These are phyloP conservation scores for Rhinella marina DNA, from an alignment of 2,797 vertebrate genomes.

Conservation along the genomic window DNA sequence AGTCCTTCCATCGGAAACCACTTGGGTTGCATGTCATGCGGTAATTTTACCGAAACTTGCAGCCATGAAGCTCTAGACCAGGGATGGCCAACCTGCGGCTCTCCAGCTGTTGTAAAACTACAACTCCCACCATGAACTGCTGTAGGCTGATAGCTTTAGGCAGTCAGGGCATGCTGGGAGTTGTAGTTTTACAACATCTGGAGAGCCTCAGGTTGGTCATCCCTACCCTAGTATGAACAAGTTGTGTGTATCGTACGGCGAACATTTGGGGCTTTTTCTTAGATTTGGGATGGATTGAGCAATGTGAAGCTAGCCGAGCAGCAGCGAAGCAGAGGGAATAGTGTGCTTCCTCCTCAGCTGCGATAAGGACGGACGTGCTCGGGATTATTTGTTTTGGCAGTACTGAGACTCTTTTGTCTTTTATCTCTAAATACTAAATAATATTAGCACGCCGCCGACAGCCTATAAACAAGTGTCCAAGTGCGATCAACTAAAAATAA, in stretches of 20 bases:
- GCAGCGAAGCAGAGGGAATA: background rate
- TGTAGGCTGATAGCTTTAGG: too few species aligned
- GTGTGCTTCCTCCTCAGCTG: constrained; percentile 12
- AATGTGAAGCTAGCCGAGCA: background rate
- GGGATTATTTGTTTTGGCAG: constrained; percentile 36
- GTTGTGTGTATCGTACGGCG: background rate
- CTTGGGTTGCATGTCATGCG: background rate
- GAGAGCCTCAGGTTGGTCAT: too few species aligned
- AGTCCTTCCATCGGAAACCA: background rate
- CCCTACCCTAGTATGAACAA: background rate
- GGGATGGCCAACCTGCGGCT: too few species aligned
- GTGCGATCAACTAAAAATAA: constrained; percentile 6
- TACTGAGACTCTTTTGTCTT: constrained; percentile 6
- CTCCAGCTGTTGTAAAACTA: too few species aligned
- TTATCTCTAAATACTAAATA: constrained; percentile 39
- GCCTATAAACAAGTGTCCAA: background rate
- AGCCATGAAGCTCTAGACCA: background rate
- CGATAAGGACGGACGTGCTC: background rate
- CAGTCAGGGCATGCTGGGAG: too few species aligned
- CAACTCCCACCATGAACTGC: too few species aligned
- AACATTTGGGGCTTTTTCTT: background rate
- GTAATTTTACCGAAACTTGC: background rate
- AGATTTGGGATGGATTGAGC: background rate
- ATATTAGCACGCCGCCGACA: constrained; percentile 13
- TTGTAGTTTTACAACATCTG: too few species aligned